Evolutionary conservation across 2,113 vertebrate genomes (phyloP), one percentile per base, ranked within the genome.

Genomic region (Bombycilla garrulus): DNA sequence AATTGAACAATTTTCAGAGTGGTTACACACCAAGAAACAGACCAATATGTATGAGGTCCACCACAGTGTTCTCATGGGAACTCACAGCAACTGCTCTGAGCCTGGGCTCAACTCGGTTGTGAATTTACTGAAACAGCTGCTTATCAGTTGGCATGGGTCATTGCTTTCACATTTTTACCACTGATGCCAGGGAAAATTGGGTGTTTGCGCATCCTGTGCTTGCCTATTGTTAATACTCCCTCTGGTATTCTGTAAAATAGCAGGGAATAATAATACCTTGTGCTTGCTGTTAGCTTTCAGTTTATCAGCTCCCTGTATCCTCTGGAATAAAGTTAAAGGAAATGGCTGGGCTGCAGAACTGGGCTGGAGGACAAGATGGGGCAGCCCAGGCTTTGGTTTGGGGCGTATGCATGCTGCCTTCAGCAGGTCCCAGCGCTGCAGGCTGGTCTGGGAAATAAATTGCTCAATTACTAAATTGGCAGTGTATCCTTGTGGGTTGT

Each of bases 141-240:
- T 96, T 96, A 91, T 95, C 92, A 91, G 51, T 80, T 88, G 91
- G 71, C 84, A 26, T 21, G 22, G 45, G 35, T 84, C 44, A 20
- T 31, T 82, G 40, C 66, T 78, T 91, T 86, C 51, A 72, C 48
- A 38, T 86, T 96, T 92, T 86, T 77, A 35, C 44, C 0, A 0
- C 58, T 79, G 54, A 53, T 73, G 86, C 70, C 73, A 94, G 95
- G 95, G 91, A 94, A 97, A 92, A n/a, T 48, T 81, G 88, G 28
- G 40, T 92, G 90, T 94, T 96, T 47, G 45, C 72, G 58, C 72
- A 88, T 94, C 90, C 92, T 67, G 81, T 88, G 42, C 69, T 78
- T 83, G 57, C 21, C 42, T 84, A 61, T 95, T 94, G 93, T 96
- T 92, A 85, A 67, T 65, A 29, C 31, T 93, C 66, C 61, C n/a